Evolutionary conservation across 92 coral and sea anemone genomes (phyloP).

Genomic region (Desmophyllum pertusum): DNA sequence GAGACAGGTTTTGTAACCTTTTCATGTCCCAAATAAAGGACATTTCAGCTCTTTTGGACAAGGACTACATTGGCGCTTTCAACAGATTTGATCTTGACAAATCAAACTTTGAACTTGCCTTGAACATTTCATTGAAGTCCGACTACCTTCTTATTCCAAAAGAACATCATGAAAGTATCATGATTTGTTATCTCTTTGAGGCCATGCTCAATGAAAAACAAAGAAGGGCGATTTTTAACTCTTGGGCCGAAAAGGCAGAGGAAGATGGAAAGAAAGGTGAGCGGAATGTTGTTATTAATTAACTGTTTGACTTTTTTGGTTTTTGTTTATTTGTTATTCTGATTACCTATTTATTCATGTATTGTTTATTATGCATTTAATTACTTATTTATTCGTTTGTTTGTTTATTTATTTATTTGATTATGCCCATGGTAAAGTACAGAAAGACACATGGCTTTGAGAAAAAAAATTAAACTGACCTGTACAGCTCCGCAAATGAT

Average conservation of each 20-base stretch:
- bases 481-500: too few relatives aligned
- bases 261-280: slow-evolving; percentile 44
- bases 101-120: slow-evolving; percentile 62
- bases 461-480: too few relatives aligned
- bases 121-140: slow-evolving; percentile 51
- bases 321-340: background rate
- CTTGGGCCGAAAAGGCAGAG: slow-evolving; percentile 54
- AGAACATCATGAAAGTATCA: slow-evolving; percentile 5
- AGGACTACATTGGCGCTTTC: slow-evolving; percentile 50
- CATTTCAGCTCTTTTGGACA: slow-evolving; percentile 40
- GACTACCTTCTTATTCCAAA: slow-evolving; percentile 31
- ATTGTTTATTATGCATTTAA: background rate
- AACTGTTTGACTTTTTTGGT: background rate
- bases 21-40: slow-evolving; percentile 37
- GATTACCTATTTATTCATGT: background rate
- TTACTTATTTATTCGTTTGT: background rate
- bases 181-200: slow-evolving; percentile 46
- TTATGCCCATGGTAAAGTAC: too few relatives aligned
- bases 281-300: background rate
- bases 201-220: slow-evolving; percentile 44
- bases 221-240: slow-evolving; percentile 36
- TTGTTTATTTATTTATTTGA: too few relatives aligned
- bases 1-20: slow-evolving; percentile 36
- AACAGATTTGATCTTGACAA: slow-evolving; percentile 49
- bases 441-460: too few relatives aligned